Evolutionary conservation across 2,113 vertebrate species (phyloP).

Genomic region (Albula glossodonta): DNA sequence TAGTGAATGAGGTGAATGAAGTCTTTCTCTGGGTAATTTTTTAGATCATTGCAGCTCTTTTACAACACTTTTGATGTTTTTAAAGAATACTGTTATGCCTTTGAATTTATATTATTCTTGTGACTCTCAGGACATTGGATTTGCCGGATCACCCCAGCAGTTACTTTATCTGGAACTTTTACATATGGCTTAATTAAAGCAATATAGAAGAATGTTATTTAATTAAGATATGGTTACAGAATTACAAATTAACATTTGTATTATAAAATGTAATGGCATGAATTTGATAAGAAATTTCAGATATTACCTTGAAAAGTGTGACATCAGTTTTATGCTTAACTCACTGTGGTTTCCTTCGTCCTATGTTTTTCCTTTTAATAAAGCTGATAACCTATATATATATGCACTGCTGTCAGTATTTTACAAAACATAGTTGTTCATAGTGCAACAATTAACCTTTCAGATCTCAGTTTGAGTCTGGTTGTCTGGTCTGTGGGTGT

Average conservation of each 20-base stretch:
- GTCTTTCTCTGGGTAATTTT: not conserved
- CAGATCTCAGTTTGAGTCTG: conserved; percentile 10
- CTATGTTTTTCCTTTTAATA: not conserved
- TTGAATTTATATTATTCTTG: not conserved
- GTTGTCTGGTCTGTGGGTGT: conserved; percentile 35
- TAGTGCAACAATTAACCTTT: conserved; percentile 31
- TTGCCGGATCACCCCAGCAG: not conserved
- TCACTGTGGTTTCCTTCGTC: not conserved
- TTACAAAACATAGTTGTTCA: not conserved
- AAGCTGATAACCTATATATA: not conserved
- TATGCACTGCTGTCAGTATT: not conserved
- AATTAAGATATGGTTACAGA: not conserved
- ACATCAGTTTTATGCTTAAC: not conserved
- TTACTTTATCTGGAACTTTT: not conserved
- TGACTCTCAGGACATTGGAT: not conserved
- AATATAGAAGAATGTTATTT: not conserved
- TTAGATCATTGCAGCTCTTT: not conserved
- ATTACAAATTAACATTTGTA: not conserved
- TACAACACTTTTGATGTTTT: not conserved
- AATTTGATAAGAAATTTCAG: not conserved
- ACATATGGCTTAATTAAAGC: not conserved
- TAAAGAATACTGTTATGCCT: not conserved
- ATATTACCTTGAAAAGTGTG: not conserved
- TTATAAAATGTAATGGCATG: not conserved
- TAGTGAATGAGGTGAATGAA: not conserved